A percentile compares a stretch with the other conserved stretches of the same genome.
Evolutionary conservation across 2,888 invertebrate species (phyloP).

Genomic region (Drosophila anceps): DNA sequence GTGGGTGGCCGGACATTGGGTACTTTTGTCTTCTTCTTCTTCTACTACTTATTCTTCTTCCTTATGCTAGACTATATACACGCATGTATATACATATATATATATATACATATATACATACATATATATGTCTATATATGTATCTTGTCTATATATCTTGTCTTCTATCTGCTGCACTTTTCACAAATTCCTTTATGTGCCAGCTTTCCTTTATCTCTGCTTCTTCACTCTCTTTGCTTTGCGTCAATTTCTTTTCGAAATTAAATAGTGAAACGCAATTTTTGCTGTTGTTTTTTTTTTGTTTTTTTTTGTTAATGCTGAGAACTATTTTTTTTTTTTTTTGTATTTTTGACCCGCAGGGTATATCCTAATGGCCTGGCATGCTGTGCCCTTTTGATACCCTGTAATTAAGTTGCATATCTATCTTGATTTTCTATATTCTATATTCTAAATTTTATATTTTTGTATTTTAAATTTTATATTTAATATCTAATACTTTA

Average conservation of each 20-base stretch:
- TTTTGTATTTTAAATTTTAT: background rate
- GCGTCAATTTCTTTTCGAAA: constrained; percentile 23
- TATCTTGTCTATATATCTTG: constrained; percentile 20
- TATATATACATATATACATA: constrained; percentile 8
- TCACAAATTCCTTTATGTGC: constrained; percentile 46
- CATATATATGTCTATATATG: background rate
- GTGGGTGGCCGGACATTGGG: constrained; percentile 63
- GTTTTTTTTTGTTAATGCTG: constrained; percentile 17
- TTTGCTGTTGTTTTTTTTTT: constrained; percentile 43
- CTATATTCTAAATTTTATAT: background rate
- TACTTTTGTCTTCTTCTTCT: constrained; percentile 29
- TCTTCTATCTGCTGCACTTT: constrained; percentile 27
- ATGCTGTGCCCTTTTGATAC: constrained; percentile 7
- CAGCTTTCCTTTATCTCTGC: constrained; percentile 44
- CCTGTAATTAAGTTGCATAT: constrained; percentile 2
- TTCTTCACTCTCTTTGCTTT: constrained; percentile 28
- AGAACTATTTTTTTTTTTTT: constrained; percentile 3
- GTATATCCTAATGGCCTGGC: constrained; percentile 14
- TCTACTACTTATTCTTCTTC: background rate
- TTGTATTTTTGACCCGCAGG: constrained; percentile 5
- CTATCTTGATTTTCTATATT: background rate
- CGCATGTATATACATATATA: constrained; percentile 5
- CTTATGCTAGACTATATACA: constrained; percentile 12
- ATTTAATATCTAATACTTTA: background rate
- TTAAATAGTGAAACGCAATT: constrained; percentile 37